A percentile compares a stretch with the other conserved stretches of the same genome.
phyloP scores from a whole-genome alignment of 2,113 vertebrate genomes.

The Sebastes schlegelii region DNA sequence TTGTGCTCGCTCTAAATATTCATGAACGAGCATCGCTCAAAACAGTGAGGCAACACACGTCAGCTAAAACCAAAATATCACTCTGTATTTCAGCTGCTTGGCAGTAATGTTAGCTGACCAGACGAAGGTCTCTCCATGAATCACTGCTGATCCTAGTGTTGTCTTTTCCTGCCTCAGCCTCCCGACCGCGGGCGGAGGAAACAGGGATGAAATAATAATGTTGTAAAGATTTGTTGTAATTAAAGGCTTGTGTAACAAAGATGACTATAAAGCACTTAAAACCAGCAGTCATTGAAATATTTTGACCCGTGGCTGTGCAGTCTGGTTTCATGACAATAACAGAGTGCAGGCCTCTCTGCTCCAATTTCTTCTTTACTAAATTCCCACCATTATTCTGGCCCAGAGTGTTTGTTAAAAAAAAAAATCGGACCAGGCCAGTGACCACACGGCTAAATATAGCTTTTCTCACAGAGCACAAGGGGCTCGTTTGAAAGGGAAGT shows the following conservation, averaged over 20 bases:
- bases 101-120: too few relatives aligned
- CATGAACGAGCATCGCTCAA: too few relatives aligned
- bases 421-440: background rate
- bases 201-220: too few relatives aligned
- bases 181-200: too few relatives aligned
- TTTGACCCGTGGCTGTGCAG: background rate
- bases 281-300: background rate
- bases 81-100: too few relatives aligned
- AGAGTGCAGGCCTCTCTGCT: background rate
- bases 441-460: slow-evolving; percentile 44
- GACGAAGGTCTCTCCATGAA: too few relatives aligned
- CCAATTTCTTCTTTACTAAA: background rate
- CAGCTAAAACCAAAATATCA: too few relatives aligned
- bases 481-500: slow-evolving; percentile 3
- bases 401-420: background rate
- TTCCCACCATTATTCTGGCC: slow-evolving; percentile 28
- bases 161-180: too few relatives aligned
- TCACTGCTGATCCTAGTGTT: too few relatives aligned
- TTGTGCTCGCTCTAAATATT: too few relatives aligned
- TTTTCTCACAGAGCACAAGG: slow-evolving; percentile 47
- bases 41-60: too few relatives aligned
- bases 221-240: background rate
- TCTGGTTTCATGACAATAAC: background rate
- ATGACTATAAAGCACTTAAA: background rate
- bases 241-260: background rate